Evolutionary conservation across 2,797 vertebrate genomes (phyloP).

Genomic region (Myripristis jacobus): DNA sequence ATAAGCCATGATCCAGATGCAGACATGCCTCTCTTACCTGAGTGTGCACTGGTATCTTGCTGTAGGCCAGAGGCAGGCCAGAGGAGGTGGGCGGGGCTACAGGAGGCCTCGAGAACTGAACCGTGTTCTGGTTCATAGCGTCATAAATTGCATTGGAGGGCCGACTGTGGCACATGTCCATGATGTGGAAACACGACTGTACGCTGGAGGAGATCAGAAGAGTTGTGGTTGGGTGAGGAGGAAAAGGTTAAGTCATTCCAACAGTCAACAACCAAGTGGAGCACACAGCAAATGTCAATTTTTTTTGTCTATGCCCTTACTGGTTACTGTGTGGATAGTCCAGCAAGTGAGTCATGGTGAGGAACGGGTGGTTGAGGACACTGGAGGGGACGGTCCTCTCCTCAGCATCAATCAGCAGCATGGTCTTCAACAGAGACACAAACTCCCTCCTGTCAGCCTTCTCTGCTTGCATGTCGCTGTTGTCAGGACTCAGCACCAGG

Average conservation of each 20-base stretch:
- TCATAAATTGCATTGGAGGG: slow-evolving; percentile 85
- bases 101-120: slow-evolving; percentile 88
- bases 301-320: slow-evolving; percentile 80
- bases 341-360: slow-evolving; percentile 97
- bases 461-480: slow-evolving; percentile 94
- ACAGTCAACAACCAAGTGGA: not conserved
- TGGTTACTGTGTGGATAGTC: slow-evolving; percentile 97
- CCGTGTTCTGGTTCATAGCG: slow-evolving; percentile 91
- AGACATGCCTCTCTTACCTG: slow-evolving; percentile 84
- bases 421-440: slow-evolving; percentile 95
- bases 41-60: slow-evolving; percentile 91
- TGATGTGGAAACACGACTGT: slow-evolving; percentile 98
- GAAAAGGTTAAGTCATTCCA: not conserved
- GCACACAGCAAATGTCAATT: no score
- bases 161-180: slow-evolving; percentile 94
- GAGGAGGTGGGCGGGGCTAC: slow-evolving; percentile 84
- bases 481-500: slow-evolving; percentile 94
- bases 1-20: no score
- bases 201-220: slow-evolving; percentile 80
- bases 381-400: slow-evolving; percentile 91
- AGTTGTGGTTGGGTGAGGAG: not conserved
- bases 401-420: slow-evolving; percentile 95
- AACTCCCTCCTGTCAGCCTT: slow-evolving; percentile 96
- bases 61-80: slow-evolving; percentile 88
- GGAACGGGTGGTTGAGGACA: slow-evolving; percentile 93